Evolutionary conservation across 64 coral and sea anemone species (phyloP), one percentile per base, ranked within the genome.

Genomic region (Platygyra sinensis): DNA sequence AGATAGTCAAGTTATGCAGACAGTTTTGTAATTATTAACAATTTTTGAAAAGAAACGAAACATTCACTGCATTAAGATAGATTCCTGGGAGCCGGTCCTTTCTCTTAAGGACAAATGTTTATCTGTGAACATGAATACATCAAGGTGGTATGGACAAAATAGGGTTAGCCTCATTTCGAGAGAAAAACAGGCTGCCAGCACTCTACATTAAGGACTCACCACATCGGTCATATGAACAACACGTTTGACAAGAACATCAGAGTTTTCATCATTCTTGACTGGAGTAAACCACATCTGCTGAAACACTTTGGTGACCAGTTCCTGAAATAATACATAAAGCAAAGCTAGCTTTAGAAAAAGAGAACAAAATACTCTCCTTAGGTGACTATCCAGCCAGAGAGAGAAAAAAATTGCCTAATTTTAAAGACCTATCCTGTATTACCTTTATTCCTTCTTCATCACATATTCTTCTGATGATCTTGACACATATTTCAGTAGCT

Each of bases 401-500:
- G 10, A 57, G 11, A 57, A 57, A 57, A 57, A 12, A 57, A 15
- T 57, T 57, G 15, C 9, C 5, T 29, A 25, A 6, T 69, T 69
- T 8, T 69, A 27, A 69, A 6, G 29, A n/a, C 5, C 10, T 8
- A 69, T 67, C 24, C 24, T 25, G 20, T 6, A 60, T 51, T 74
- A 98, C 97, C 97, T 99, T 99, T 42, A 99, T 99, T 55, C 97
- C 97, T 69, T 99, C 97, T 86, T 95, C 97, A 72, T 99, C 97
- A 77, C 76, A 79, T 76, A 99, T 96, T 76, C 97, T 93, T 87
- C 94, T 88, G 20, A 99, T 96, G 16, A 99, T 99, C 86, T 96
- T 99, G 0, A 99, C 97, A 88, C 94, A 99, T 39, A 99, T 99
- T 80, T 99, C 97, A 6, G 97, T 99, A 60, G 82, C 87, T 33